Evolutionary conservation across 1,140 invertebrate genomes (phyloP).

Genomic region (Bradysia coprophila): DNA sequence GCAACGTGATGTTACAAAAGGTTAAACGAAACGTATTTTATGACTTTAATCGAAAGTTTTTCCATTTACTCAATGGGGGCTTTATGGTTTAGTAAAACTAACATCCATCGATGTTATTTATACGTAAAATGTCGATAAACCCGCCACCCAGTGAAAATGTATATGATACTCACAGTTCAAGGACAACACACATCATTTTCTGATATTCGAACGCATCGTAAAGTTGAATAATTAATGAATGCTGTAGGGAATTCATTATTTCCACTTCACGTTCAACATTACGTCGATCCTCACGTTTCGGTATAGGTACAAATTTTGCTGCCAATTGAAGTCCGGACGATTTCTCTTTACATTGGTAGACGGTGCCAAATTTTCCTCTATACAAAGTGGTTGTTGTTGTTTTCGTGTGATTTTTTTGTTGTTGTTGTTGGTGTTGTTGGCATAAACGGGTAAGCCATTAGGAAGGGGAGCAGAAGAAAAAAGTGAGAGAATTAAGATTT

Average conservation of each 20-base stretch:
- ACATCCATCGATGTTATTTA: neutral
- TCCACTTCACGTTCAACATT: constrained; percentile 91
- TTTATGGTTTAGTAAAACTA: neutral
- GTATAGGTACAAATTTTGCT: constrained; percentile 81
- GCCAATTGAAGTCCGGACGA: constrained; percentile 61
- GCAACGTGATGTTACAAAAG: constrained; percentile 10
- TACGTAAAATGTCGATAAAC: too few relatives aligned
- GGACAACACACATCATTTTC: constrained; percentile 83
- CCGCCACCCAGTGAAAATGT: too few relatives aligned
- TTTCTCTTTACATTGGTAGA: constrained; percentile 81
- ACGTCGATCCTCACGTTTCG: constrained; percentile 65
- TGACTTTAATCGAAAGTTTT: too few relatives aligned
- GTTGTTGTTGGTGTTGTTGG: too few relatives aligned
- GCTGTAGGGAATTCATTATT: constrained; percentile 85
- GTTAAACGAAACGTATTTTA: too few relatives aligned
- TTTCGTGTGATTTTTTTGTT: too few relatives aligned
- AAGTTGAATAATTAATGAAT: constrained; percentile 84
- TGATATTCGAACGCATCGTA: constrained; percentile 90
- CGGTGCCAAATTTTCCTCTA: constrained; percentile 97
- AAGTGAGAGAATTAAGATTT: too few relatives aligned
- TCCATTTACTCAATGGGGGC: too few relatives aligned
- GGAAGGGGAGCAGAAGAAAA: too few relatives aligned
- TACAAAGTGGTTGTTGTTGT: constrained; percentile 13
- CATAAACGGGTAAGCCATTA: too few relatives aligned
- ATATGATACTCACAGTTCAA: constrained; percentile 78